These are phyloP conservation scores for Epinotia ramella DNA, from an alignment of 2,888 invertebrate genomes.

Conservation along the genomic window DNA sequence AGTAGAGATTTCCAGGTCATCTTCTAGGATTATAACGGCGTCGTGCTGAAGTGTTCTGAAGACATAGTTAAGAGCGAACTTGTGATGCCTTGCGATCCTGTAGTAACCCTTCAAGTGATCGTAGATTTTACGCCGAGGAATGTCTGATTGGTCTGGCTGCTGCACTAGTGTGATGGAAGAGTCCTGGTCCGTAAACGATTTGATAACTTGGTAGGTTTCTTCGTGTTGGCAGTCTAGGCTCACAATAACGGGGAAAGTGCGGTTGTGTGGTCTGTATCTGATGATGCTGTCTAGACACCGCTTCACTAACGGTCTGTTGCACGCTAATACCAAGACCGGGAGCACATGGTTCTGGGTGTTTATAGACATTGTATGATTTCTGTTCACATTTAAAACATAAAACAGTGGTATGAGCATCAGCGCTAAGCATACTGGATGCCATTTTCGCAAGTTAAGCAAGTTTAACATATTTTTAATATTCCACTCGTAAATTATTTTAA, in stretches of 20 bases:
- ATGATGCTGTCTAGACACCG: conserved; percentile 5
- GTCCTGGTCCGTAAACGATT: conserved; percentile 11
- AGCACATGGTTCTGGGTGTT: background rate
- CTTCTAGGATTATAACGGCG: conserved; percentile 17
- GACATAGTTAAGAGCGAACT: conserved; percentile 20
- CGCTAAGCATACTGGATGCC: background rate
- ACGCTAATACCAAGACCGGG: conserved; percentile 15
- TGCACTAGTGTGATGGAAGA: conserved; percentile 9
- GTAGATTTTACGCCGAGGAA: background rate
- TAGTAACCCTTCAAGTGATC: conserved; percentile 3
- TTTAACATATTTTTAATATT: background rate
- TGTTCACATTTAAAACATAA: background rate
- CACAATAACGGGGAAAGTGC: conserved; percentile 7
- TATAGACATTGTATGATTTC: background rate
- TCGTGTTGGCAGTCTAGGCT: conserved; percentile 9
- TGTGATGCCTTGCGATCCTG: conserved; percentile 19
- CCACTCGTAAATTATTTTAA: background rate
- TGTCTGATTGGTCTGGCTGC: conserved; percentile 6
- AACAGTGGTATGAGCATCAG: background rate
- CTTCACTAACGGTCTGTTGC: background rate
- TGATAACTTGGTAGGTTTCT: conserved; percentile 5
- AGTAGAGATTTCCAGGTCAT: conserved; percentile 88
- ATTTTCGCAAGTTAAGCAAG: background rate
- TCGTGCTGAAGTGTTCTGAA: conserved; percentile 24
- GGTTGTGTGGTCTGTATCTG: conserved; percentile 6